Percentiles rank a stretch among this genome's conserved stretches.
Conservation (phyloP, 2,888 invertebrate genomes). For the Vanessa cardui region DNA sequence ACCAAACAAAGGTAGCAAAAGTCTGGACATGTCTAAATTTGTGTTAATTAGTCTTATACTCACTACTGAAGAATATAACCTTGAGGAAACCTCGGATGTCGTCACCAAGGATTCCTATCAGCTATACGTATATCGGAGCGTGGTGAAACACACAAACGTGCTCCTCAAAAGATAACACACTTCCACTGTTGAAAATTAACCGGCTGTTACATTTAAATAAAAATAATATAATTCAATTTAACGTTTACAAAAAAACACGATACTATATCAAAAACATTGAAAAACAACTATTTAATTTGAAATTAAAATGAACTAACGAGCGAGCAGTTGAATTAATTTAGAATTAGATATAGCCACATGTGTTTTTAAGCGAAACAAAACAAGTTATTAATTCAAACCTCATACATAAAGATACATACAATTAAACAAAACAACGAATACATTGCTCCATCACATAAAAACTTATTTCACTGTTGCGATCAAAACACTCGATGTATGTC, state of each 20-base stretch:
- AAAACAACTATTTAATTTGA: slow-evolving; percentile 34
- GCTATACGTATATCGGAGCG: too few species aligned
- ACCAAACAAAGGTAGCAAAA: too few species aligned
- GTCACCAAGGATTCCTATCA: too few species aligned
- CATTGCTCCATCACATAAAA: background rate
- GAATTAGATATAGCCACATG: slow-evolving; percentile 34
- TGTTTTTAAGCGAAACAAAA: slow-evolving; percentile 22
- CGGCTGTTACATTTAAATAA: background rate
- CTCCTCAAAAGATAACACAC: too few species aligned
- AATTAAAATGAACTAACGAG: slow-evolving; percentile 36
- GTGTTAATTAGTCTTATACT: too few species aligned
- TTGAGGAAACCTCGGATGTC: too few species aligned
- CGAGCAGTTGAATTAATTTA: slow-evolving; percentile 35
- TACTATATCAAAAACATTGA: slow-evolving; percentile 23
- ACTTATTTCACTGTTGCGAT: background rate
- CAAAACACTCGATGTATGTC: background rate
- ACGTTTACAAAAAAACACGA: slow-evolving; percentile 1
- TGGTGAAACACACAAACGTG: too few species aligned
- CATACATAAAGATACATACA: background rate
- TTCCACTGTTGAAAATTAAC: too few species aligned
- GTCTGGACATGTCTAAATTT: too few species aligned
- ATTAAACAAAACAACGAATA: background rate
- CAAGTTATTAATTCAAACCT: slow-evolving; percentile 5
- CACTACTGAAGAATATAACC: too few species aligned
- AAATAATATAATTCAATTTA: background rate